phyloP scores from a whole-genome alignment of 1,140 invertebrate species.

The Dinoponera quadriceps region DNA sequence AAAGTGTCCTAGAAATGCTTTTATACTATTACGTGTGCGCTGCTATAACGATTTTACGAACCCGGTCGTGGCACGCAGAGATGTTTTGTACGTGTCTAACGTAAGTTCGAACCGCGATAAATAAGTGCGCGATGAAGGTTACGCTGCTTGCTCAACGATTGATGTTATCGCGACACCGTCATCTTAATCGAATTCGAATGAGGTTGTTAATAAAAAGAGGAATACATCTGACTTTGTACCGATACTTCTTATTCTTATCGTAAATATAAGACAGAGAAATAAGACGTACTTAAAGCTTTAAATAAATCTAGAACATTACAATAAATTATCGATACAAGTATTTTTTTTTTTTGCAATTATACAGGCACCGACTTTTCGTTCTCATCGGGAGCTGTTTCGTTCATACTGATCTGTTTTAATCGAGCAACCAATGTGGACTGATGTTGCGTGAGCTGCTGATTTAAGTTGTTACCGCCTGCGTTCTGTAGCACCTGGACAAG shows the following conservation, averaged over 20 bases:
- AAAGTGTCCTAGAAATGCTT: constrained; percentile 33
- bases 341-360: constrained; percentile 81
- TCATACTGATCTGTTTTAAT: constrained; percentile 87
- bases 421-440: constrained; percentile 89
- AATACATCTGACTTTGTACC: constrained; percentile 54
- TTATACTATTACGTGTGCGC: constrained; percentile 16
- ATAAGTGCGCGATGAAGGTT: constrained; percentile 58
- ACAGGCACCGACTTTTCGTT: constrained; percentile 81
- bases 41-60: not conserved
- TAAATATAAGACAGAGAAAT: constrained; percentile 72
- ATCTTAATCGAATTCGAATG: constrained; percentile 53
- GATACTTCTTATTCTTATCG: constrained; percentile 77
- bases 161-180: constrained; percentile 64
- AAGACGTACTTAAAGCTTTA: constrained; percentile 80
- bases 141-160: constrained; percentile 67
- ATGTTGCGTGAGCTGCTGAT: constrained; percentile 89
- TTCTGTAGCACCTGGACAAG: constrained; percentile 89
- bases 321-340: constrained; percentile 81
- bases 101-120: constrained; percentile 58
- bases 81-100: constrained; percentile 57
- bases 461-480: constrained; percentile 87
- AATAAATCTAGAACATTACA: constrained; percentile 79
- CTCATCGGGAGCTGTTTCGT: constrained; percentile 72
- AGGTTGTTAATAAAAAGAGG: constrained; percentile 59
- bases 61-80: not conserved